These are phyloP conservation scores for Campoplex nolae DNA, from an alignment of 2,888 invertebrate species.

Conservation along the genomic window DNA sequence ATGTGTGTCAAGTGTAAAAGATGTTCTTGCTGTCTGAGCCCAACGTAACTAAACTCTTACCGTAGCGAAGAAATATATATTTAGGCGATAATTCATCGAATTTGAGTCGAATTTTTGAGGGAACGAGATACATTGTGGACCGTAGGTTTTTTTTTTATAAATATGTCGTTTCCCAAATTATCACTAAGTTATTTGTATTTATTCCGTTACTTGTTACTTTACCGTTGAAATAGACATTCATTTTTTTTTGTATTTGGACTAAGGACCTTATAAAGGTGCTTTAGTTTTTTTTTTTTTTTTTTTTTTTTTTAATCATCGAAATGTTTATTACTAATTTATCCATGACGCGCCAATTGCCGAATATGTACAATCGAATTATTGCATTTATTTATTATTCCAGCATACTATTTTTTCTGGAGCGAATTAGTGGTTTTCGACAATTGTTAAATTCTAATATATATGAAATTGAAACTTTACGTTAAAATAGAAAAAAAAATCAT, in stretches of 20 bases:
- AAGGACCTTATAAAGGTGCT: constrained; percentile 37
- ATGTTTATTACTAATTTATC: constrained; percentile 30
- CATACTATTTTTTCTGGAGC: background rate
- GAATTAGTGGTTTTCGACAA: background rate
- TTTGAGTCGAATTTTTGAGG: constrained; percentile 41
- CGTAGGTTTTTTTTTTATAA: constrained; percentile 34
- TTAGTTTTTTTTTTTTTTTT: background rate
- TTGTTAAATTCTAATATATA: background rate
- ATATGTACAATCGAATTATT: background rate
- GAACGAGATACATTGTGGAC: constrained; percentile 60
- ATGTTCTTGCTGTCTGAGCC: constrained; percentile 70
- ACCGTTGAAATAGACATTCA: background rate
- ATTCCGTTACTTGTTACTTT: constrained; percentile 53
- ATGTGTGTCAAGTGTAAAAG: constrained; percentile 65
- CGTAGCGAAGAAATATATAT: constrained; percentile 43
- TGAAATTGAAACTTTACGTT: background rate
- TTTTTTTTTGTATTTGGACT: constrained; percentile 36
- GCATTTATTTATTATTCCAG: background rate
- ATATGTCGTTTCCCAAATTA: constrained; percentile 44
- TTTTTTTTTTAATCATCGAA: constrained; percentile 31
- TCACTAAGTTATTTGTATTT: constrained; percentile 22
- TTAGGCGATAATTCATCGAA: constrained; percentile 44
- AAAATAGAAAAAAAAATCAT: background rate
- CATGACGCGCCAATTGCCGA: background rate
- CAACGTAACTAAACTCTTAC: constrained; percentile 62